A percentile compares a stretch with the other conserved stretches of the same genome.
phyloP scores from a whole-genome alignment of 2,113 vertebrate genomes.

The Turnix velox region DNA sequence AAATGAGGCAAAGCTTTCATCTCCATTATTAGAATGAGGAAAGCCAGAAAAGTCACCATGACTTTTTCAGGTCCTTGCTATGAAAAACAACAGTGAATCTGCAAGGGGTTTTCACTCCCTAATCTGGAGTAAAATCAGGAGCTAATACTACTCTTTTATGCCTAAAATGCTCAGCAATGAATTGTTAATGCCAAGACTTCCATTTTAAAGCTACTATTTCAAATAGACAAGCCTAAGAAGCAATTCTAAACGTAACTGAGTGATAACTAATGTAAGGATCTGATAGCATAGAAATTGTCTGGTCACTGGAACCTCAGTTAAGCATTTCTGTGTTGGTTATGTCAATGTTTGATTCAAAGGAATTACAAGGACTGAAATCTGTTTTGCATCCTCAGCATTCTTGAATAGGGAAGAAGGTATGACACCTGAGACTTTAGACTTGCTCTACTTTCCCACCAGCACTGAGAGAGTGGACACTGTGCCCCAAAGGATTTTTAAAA shows the following conservation, averaged over 20 bases:
- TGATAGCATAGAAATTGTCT: constrained; percentile 41
- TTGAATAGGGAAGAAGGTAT: background rate
- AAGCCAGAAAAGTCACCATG: background rate
- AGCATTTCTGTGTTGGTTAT: constrained; percentile 15
- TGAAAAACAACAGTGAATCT: background rate
- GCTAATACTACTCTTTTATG: background rate
- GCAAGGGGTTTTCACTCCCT: background rate
- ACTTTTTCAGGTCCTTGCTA: background rate
- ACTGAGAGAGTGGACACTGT: background rate
- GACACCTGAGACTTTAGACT: background rate
- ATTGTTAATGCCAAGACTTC: background rate
- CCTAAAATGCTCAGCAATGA: background rate
- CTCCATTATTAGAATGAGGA: background rate
- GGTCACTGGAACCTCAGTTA: constrained; percentile 15
- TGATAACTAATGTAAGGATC: constrained; percentile 31
- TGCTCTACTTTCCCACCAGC: background rate
- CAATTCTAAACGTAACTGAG: constrained; percentile 44
- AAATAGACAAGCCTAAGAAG: constrained; percentile 45
- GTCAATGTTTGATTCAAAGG: background rate
- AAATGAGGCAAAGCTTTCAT: background rate
- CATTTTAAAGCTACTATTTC: background rate
- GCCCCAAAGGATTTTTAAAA: background rate
- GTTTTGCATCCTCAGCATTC: background rate
- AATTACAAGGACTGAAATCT: background rate
- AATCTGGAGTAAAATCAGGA: background rate